These are phyloP conservation scores for Leptinotarsa lineolata DNA, from an alignment of 1,140 invertebrate species.

Conservation along the genomic window DNA sequence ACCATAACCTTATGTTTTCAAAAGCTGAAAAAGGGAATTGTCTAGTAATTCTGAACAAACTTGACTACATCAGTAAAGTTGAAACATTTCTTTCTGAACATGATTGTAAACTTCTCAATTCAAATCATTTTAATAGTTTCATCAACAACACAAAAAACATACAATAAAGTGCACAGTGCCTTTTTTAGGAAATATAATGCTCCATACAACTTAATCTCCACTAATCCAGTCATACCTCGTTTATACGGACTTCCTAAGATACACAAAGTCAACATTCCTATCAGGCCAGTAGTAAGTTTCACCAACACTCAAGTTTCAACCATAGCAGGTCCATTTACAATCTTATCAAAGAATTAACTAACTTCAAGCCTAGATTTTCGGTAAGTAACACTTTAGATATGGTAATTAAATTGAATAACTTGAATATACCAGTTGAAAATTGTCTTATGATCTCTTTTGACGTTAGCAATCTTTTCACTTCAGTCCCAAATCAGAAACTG, in stretches of 20 bases:
- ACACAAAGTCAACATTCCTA: not conserved
- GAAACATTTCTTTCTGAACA: not conserved
- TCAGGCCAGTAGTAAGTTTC: no score
- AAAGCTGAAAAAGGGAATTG: conserved; percentile 13
- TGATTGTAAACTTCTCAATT: not conserved
- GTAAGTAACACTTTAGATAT: no score
- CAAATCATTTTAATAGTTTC: not conserved
- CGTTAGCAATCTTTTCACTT: no score
- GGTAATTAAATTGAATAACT: no score
- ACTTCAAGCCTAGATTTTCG: no score
- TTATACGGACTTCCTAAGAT: not conserved
- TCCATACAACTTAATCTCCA: not conserved
- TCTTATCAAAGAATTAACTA: no score
- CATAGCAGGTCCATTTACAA: not conserved
- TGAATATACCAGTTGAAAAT: no score
- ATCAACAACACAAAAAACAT: not conserved
- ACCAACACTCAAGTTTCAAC: not conserved
- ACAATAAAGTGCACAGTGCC: not conserved
- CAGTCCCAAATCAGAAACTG: no score
- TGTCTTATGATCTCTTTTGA: no score
- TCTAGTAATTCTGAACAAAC: conserved; percentile 7
- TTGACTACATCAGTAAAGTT: conserved; percentile 5
- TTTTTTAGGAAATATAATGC: not conserved
- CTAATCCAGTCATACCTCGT: not conserved
- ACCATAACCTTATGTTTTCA: not conserved